Base-by-base conservation (phyloP, 2,797 vertebrate genomes). In the Caiman crocodilus region DNA sequence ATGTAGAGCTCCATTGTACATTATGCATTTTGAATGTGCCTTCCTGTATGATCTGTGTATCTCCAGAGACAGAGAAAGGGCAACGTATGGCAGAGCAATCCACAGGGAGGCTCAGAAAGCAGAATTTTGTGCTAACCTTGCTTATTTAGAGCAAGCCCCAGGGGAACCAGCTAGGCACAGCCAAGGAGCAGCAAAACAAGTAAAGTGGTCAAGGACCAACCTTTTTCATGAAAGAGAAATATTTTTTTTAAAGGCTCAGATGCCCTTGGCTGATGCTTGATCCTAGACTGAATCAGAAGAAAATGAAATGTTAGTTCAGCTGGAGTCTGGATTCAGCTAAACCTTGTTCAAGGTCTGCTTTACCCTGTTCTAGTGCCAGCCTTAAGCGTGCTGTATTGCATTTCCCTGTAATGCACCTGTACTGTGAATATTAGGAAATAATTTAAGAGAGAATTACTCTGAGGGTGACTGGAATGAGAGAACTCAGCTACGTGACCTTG, bases 381-480 rank as follows among this genome's bases (percentile, higher is more conserved):
- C 57, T 28, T 35, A 14, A 86, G 50, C 13, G 57, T 7, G 50
- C 76, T 57, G 8, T 73, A 58, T 26, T 76, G 23, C 21, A 85
- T 79, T 90, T 67, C n/a, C 13, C 76, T 42, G 82, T 83, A 86
- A 85, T 11, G 83, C 69, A 92, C 65, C 85, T 94, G 78, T 57
- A 76, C 4, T 71, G 14, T 58, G 67, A 23, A 76, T 11, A 80
- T 42, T 56, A 87, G 86, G 94, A 17, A 3, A 50, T 85, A 63
- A 86, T n/a, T 23, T 14, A 79, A 79, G 12, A 63, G 7, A 88
- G 3, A 75, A 83, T 83, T 81, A 84, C 91, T 94, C 78, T 92
- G 82, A 82, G 23, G 23, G 7, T 87, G 92, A 89, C 55, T 74
- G 79, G 58, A n/a, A 59, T 88, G 82, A 92, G 57, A 88, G 28